Conservation (phyloP, 2,113 vertebrate species). For the Pampusana beccarii region DNA sequence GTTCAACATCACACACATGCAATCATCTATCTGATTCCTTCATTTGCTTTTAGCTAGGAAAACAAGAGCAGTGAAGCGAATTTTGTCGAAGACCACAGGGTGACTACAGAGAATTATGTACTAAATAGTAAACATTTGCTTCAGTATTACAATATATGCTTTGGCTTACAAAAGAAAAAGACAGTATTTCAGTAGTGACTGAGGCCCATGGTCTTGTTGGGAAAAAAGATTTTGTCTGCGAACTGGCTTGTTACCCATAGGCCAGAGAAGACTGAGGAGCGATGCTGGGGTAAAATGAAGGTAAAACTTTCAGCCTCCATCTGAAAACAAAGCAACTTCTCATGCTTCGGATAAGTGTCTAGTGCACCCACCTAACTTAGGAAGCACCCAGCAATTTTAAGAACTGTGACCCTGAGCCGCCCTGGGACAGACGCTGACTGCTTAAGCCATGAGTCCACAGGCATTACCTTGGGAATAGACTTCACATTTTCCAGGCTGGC, state of each 20-base stretch:
- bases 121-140: not conserved
- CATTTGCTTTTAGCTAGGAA: not conserved
- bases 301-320: not conserved
- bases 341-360: not conserved
- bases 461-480: not conserved
- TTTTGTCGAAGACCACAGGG: not conserved
- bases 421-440: not conserved
- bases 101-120: not conserved
- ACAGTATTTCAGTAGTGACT: not conserved
- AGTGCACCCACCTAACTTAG: not conserved
- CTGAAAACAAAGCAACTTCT: not conserved
- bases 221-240: not conserved
- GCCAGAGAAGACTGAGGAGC: not conserved
- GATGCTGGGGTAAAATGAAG: not conserved
- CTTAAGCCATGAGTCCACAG: not conserved
- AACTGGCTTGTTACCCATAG: not conserved
- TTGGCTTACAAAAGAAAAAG: not conserved
- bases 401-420: not conserved
- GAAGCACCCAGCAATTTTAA: not conserved
- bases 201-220: not conserved
- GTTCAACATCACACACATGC: not conserved
- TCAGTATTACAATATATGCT: not conserved
- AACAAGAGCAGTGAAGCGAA: not conserved
- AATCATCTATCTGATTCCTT: not conserved
- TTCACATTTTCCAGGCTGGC: not conserved